phyloP scores from a whole-genome alignment of 2,888 invertebrate species.

The Stenodera caucasica region DNA sequence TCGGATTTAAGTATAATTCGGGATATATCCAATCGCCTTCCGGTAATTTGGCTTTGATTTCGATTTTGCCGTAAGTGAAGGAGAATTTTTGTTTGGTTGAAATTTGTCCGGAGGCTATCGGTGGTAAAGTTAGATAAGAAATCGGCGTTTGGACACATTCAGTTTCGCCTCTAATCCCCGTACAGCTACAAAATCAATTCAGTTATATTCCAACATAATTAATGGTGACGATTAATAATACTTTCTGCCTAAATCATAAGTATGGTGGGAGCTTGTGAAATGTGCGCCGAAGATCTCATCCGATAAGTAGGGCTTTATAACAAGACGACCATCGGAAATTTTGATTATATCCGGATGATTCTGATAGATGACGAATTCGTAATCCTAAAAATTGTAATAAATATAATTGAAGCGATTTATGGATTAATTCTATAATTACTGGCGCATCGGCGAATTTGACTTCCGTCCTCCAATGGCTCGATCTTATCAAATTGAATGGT shows the following conservation, averaged over 20 bases:
- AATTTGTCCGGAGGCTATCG: constrained; percentile 66
- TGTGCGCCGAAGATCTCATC: constrained; percentile 60
- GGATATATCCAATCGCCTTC: constrained; percentile 79
- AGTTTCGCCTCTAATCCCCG: constrained; percentile 43
- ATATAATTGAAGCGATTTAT: too few relatives aligned
- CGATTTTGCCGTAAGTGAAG: constrained; percentile 70
- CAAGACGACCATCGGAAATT: constrained; percentile 59
- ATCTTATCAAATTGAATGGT: constrained; percentile 53
- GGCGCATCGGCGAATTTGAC: constrained; percentile 63
- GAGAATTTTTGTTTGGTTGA: constrained; percentile 65
- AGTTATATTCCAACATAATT: constrained; percentile 2
- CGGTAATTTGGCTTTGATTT: constrained; percentile 72
- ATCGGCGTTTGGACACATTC: constrained; percentile 58
- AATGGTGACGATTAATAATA: constrained; percentile 32
- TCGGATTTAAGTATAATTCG: constrained; percentile 68
- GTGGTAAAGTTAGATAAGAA: constrained; percentile 66
- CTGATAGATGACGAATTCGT: constrained; percentile 69
- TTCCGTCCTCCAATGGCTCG: constrained; percentile 56
- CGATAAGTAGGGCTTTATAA: constrained; percentile 63
- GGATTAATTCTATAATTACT: constrained; percentile 53
- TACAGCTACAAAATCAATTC: constrained; percentile 51
- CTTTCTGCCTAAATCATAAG: constrained; percentile 46
- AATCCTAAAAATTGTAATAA: constrained; percentile 63
- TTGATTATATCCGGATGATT: constrained; percentile 61
- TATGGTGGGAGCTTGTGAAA: constrained; percentile 50